phyloP scores from a whole-genome alignment of 2,888 invertebrate species.

The Agrochola circellaris region DNA sequence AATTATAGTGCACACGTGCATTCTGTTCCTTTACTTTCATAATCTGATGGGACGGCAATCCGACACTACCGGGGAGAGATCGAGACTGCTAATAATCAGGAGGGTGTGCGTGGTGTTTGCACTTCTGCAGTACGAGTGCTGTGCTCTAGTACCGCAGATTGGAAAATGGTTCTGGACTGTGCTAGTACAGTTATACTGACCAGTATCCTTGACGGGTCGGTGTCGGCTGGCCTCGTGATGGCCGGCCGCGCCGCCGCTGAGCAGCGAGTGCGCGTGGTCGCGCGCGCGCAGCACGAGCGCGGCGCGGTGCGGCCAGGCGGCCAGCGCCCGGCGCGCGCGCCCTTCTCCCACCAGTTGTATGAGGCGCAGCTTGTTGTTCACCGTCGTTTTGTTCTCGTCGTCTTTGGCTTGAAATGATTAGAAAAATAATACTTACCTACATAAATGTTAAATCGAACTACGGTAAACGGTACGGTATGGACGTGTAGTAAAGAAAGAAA shows the following conservation, averaged over 20 bases:
- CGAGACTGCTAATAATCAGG: background rate
- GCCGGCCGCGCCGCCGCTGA: slow-evolving; percentile 89
- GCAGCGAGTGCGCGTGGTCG: slow-evolving; percentile 95
- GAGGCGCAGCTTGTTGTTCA: slow-evolving; percentile 93
- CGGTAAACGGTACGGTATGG: background rate
- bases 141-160: background rate
- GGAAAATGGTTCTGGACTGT: background rate
- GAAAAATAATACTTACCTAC: background rate
- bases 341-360: slow-evolving; percentile 94
- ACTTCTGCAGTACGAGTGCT: no score
- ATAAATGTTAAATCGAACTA: background rate
- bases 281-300: slow-evolving; percentile 95
- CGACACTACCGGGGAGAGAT: no score
- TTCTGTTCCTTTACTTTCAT: no score
- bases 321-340: slow-evolving; percentile 94
- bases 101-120: background rate
- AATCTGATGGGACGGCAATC: no score
- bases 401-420: slow-evolving; percentile 78
- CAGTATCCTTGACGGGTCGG: slow-evolving; percentile 73
- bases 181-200: slow-evolving; percentile 51
- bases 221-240: slow-evolving; percentile 68
- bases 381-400: slow-evolving; percentile 90
- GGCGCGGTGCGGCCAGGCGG: slow-evolving; percentile 94
- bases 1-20: no score
- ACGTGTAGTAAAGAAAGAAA: no score